Evolutionary conservation across 2,113 vertebrate species (phyloP).

Genomic region (Nesogale talazaci): DNA sequence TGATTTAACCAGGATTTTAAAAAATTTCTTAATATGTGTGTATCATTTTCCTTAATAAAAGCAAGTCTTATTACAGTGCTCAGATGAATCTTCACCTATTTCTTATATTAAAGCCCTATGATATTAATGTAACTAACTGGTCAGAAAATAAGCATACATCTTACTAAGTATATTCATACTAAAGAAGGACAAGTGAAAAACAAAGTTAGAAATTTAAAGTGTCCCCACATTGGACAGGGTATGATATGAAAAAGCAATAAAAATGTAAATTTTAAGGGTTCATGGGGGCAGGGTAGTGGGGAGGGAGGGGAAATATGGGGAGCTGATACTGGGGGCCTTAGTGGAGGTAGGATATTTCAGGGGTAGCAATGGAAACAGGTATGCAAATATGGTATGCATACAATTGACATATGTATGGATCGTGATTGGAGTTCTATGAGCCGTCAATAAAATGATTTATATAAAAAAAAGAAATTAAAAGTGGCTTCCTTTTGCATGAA

Average conservation of each 20-base stretch:
- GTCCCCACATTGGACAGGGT: too few relatives aligned
- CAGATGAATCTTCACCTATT: slow-evolving; percentile 71
- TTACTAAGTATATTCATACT: slow-evolving; percentile 52
- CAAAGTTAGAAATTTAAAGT: slow-evolving; percentile 42
- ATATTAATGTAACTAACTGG: slow-evolving; percentile 54
- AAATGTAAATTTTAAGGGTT: too few relatives aligned
- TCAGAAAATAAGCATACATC: slow-evolving; percentile 42
- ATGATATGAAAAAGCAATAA: too few relatives aligned
- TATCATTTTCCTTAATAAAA: slow-evolving; percentile 57
- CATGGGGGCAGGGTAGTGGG: too few relatives aligned
- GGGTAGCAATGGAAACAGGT: too few relatives aligned
- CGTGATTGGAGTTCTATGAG: too few relatives aligned
- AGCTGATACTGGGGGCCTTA: too few relatives aligned
- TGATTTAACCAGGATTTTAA: slow-evolving; percentile 56
- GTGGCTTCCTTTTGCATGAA: slow-evolving; percentile 5
- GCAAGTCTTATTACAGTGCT: neutral
- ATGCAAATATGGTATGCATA: too few relatives aligned
- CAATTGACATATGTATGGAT: too few relatives aligned
- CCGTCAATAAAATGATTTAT: too few relatives aligned
- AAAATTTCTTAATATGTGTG: neutral
- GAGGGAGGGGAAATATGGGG: too few relatives aligned
- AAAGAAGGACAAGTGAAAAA: slow-evolving; percentile 65
- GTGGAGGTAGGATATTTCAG: too few relatives aligned
- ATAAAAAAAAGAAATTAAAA: slow-evolving; percentile 45
- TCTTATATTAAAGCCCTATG: slow-evolving; percentile 50